A percentile compares a stretch with the other conserved stretches of the same genome.
Evolutionary conservation across 1,140 invertebrate species (phyloP).

Genomic region (Drosophila pruinosa): DNA sequence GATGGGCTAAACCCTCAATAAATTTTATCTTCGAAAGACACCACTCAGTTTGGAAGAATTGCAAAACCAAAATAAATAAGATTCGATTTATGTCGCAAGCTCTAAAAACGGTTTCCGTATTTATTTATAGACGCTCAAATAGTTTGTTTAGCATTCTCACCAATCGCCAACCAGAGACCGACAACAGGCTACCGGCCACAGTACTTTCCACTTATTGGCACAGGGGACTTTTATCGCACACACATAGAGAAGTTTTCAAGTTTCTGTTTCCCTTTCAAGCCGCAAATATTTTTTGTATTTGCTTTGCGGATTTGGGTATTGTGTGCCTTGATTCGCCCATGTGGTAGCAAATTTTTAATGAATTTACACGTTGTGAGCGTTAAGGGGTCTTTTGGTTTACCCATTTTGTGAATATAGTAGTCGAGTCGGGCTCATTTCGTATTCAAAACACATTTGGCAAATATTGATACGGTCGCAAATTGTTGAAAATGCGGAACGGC

Average conservation of each 20-base stretch:
- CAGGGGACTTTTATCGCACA: conserved; percentile 41
- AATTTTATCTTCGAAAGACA: conserved; percentile 72
- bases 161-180: too few species aligned
- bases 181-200: neutral
- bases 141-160: conserved; percentile 56
- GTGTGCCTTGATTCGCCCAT: conserved; percentile 49
- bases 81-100: conserved; percentile 73
- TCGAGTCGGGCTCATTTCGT: conserved; percentile 59
- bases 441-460: conserved; percentile 82
- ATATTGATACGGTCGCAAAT: conserved; percentile 81
- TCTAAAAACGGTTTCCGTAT: conserved; percentile 58
- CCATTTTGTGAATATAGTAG: neutral
- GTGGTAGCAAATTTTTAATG: conserved; percentile 76
- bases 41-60: conserved; percentile 70
- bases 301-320: conserved; percentile 71
- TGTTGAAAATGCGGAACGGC: conserved; percentile 73
- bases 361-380: conserved; percentile 58
- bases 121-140: conserved; percentile 77
- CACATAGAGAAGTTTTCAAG: conserved; percentile 25
- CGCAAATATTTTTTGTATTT: conserved; percentile 72
- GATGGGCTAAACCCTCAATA: conserved; percentile 69
- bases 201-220: neutral
- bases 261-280: conserved; percentile 49
- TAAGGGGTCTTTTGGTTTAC: neutral
- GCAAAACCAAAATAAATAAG: conserved; percentile 78